Base-by-base conservation (phyloP, 1,140 invertebrate genomes). In the Temnothorax longispinosus region DNA sequence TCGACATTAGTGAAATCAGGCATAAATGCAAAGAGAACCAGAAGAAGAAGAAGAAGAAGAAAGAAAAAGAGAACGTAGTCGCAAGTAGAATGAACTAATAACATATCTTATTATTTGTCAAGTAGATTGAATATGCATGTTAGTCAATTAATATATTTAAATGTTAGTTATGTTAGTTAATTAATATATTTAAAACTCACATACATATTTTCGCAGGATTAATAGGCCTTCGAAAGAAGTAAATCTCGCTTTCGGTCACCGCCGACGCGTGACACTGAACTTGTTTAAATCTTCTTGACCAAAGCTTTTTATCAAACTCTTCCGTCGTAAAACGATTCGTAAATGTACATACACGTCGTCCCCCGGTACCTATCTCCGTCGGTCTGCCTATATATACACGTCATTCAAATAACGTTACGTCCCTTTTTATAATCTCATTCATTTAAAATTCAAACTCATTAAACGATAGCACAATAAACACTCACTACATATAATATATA, bases 301-400 rank as follows among this genome's bases (percentile, higher is more conserved):
- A 1, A 98, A 94, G 93, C 98, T 98, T 56, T 97, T 96, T 15
- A 98, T 97, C 60, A 98, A 96, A 87, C 97, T 97, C 91, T 98
- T 95, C 99, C 99, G 92, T 99, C 98, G 93, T 99, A 99, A 75
- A 98, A 96, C 0, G 97, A 98, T 95, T 99, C 99, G 94, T 99
- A 99, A 27, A 99, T 97, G 93, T 97, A 99, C 21, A 21, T 27
- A 27, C 6, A 99, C 96, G 95, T 99, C 99, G 75, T 96, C 96
- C 95, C 99, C 99, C 1, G 97, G 95, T 88, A 27, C 27, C 27
- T 27, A 99, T 98, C 96, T 99, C 99, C 0, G 99, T 99, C 38
- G 98, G 97, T 18, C 99, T 97, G 95, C 97, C 98, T 99, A 92
- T 77, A 27, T 1, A 21, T 41, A 90, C 62, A 90, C 62, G 67